Conservation (phyloP, 2,113 vertebrate genomes). For the Micronycteris hirsuta region DNA sequence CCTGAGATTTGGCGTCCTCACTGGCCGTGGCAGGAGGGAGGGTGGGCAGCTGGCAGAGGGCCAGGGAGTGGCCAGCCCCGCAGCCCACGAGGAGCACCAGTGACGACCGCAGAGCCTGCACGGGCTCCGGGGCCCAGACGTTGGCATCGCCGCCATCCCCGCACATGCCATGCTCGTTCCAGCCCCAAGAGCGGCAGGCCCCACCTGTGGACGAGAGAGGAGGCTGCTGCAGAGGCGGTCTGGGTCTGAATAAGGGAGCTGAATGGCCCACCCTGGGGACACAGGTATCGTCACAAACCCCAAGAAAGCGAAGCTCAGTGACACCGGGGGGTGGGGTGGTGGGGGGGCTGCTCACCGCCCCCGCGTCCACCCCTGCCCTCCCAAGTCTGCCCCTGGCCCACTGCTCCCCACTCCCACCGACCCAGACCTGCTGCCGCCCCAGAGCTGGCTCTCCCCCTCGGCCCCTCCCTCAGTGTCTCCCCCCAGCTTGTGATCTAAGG, state of each 20-base stretch:
- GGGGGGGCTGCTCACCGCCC: background rate
- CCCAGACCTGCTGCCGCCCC: background rate
- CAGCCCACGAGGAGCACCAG: constrained; percentile 86
- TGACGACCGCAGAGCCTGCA: constrained; percentile 72
- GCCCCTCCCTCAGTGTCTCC: background rate
- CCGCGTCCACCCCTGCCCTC: background rate
- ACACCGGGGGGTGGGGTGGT: background rate
- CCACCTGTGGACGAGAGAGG: constrained; percentile 77
- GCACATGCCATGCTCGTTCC: constrained; percentile 98
- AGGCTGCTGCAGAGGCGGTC: background rate
- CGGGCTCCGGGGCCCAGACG: constrained; percentile 78
- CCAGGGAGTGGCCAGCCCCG: constrained; percentile 93
- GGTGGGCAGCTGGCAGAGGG: constrained; percentile 76
- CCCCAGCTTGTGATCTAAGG: background rate
- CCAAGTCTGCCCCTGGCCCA: background rate
- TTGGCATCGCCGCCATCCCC: constrained; percentile 86
- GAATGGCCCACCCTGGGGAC: background rate
- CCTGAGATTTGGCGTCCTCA: background rate
- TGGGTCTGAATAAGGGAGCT: background rate
- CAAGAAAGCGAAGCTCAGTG: background rate
- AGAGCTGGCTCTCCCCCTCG: background rate
- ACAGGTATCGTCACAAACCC: no score
- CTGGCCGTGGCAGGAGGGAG: background rate
- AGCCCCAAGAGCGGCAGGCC: constrained; percentile 91
- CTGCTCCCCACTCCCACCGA: background rate